A percentile compares a stretch with the other conserved stretches of the same genome.
Conservation (phyloP, 2,113 vertebrate species). For the cattle (Bos taurus) region DNA sequence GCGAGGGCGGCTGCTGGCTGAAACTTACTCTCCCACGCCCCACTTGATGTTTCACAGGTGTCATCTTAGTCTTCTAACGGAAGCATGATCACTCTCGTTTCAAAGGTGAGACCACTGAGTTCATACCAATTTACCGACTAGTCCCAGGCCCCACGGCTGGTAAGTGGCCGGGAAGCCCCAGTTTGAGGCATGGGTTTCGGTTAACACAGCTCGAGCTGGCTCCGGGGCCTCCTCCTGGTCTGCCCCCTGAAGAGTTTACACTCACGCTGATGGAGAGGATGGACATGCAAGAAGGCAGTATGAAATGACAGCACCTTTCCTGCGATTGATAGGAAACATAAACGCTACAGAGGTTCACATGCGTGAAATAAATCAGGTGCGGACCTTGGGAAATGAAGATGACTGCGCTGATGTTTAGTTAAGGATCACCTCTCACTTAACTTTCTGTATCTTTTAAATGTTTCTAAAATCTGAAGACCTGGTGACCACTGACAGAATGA, state of each 20-base stretch:
- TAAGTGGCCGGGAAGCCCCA: neutral
- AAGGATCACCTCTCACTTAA: neutral
- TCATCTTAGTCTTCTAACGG: neutral
- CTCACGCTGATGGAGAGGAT: neutral
- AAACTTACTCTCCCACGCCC: fast-evolving
- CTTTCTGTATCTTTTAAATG: neutral
- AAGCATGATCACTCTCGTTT: neutral
- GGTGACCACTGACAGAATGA: neutral
- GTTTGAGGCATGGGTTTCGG: neutral
- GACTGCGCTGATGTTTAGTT: fast-evolving
- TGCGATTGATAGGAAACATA: neutral
- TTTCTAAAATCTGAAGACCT: neutral
- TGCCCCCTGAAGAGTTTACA: neutral
- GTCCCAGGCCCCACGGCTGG: neutral
- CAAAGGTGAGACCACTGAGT: neutral
- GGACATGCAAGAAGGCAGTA: neutral
- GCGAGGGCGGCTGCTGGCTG: fast-evolving
- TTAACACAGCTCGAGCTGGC: fast-evolving
- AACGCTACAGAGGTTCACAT: neutral
- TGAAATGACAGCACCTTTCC: neutral
- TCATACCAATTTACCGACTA: neutral
- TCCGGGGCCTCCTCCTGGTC: neutral
- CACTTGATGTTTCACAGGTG: fast-evolving
- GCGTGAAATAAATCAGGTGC: fast-evolving
- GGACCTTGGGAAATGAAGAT: too few relatives aligned